Percentiles rank a stretch among this genome's conserved stretches.
Evolutionary conservation across 2,888 invertebrate species (phyloP).

Genomic region (Eupithecia subfuscata): DNA sequence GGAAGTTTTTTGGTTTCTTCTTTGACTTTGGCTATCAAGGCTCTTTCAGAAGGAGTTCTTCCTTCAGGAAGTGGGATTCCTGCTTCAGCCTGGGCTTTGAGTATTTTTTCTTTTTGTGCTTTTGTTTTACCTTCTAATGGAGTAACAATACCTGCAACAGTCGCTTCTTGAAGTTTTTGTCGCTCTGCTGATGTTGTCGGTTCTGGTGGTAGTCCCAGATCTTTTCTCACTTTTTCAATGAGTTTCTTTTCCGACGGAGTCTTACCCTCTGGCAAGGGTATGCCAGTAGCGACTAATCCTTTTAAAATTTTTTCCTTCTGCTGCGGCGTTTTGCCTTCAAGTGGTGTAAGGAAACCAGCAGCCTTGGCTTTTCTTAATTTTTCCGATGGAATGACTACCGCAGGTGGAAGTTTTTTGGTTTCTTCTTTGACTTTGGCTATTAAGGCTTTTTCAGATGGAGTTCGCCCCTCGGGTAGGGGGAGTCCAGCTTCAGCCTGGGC

Average conservation of each 20-base stretch:
- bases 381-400: conserved; percentile 35
- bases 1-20: background rate
- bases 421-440: conserved; percentile 12
- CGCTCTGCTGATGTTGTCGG: conserved; percentile 48
- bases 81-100: background rate
- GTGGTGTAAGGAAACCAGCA: conserved; percentile 21
- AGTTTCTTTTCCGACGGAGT: conserved; percentile 45
- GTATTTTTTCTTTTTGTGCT: background rate
- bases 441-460: conserved; percentile 49
- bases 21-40: background rate
- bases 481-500: conserved; percentile 47
- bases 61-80: conserved; percentile 1
- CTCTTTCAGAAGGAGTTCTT: background rate
- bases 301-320: conserved; percentile 51
- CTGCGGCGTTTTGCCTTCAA: conserved; percentile 46
- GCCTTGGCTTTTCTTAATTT: conserved; percentile 43
- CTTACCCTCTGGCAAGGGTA: conserved; percentile 47
- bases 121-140: conserved; percentile 1
- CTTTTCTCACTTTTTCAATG: conserved; percentile 44
- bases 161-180: conserved; percentile 10
- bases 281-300: conserved; percentile 40
- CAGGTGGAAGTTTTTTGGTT: conserved; percentile 6
- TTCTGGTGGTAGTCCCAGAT: conserved; percentile 46
- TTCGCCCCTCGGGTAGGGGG: conserved; percentile 51
- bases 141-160: background rate